Percentiles rank a stretch among this genome's conserved stretches.
These are phyloP conservation scores for Cynoglossus semilaevis DNA, from an alignment of 2,113 vertebrate genomes.

Conservation along the genomic window DNA sequence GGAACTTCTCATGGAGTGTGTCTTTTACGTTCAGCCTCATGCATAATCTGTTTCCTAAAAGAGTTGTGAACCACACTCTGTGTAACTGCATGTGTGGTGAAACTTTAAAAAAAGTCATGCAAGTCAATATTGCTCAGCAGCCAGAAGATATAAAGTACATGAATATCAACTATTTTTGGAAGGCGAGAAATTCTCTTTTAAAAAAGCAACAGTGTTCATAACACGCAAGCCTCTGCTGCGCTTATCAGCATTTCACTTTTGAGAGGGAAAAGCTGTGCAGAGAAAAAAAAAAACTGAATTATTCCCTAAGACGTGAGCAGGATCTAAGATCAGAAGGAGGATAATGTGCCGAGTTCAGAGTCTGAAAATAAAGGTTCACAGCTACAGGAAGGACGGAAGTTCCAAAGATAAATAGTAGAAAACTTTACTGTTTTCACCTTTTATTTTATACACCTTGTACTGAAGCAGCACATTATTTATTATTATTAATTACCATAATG, in stretches of 20 bases:
- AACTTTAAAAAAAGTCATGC: conserved; percentile 23
- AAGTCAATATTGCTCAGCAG: conserved; percentile 15
- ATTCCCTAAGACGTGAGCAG: conserved; percentile 21
- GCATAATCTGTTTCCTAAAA: background rate
- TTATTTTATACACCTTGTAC: no score
- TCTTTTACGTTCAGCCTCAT: background rate
- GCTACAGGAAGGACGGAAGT: background rate
- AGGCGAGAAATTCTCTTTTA: background rate
- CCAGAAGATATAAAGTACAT: conserved; percentile 7
- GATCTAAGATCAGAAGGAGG: conserved; percentile 19
- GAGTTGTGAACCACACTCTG: background rate
- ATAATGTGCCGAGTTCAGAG: conserved; percentile 1
- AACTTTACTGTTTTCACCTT: background rate
- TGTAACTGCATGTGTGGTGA: conserved; percentile 3
- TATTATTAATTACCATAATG: no score
- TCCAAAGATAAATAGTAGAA: no score
- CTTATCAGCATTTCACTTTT: conserved; percentile 15
- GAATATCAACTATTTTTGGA: conserved; percentile 23
- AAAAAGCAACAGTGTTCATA: no score
- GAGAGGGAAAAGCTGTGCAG: background rate
- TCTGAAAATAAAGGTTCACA: conserved; percentile 1
- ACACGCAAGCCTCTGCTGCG: background rate
- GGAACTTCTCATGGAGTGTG: background rate
- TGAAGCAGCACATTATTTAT: no score
- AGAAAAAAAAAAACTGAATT: conserved; percentile 20